Evolutionary conservation across 1,140 invertebrate species (phyloP).

Genomic region (Popillia japonica): DNA sequence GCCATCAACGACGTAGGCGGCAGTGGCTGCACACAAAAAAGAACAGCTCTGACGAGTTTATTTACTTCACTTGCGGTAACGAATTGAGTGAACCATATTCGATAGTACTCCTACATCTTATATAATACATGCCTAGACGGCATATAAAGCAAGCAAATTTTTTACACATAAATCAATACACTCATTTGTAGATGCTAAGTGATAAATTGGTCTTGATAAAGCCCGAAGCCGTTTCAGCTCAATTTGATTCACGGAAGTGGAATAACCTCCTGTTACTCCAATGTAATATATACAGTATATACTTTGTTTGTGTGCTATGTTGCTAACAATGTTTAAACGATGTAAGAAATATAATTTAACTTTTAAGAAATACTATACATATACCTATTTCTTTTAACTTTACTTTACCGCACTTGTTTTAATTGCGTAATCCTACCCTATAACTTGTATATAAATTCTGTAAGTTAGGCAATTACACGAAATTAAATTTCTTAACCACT

Average conservation of each 20-base stretch:
- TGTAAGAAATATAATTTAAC: too few species aligned
- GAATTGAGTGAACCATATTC: neutral
- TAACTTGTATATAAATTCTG: too few species aligned
- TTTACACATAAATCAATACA: conserved; percentile 25
- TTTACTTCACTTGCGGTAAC: conserved; percentile 18
- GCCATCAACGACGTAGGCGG: neutral
- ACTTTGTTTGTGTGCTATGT: too few species aligned
- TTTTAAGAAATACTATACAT: too few species aligned
- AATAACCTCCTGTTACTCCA: conserved; percentile 23
- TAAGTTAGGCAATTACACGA: too few species aligned
- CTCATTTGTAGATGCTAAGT: conserved; percentile 2
- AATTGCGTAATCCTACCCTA: too few species aligned
- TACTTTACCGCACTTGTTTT: too few species aligned
- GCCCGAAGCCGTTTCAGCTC: neutral
- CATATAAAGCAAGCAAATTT: neutral
- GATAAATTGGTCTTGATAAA: conserved; percentile 6
- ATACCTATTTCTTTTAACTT: too few species aligned
- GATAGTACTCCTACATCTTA: neutral
- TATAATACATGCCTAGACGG: neutral
- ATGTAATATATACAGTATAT: too few species aligned
- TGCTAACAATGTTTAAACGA: too few species aligned
- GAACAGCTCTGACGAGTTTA: neutral
- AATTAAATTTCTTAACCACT: too few species aligned
- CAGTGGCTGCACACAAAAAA: neutral
- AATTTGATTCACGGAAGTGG: conserved; percentile 25